Base-by-base conservation (phyloP, 1,140 invertebrate genomes). In the Periplaneta americana region DNA sequence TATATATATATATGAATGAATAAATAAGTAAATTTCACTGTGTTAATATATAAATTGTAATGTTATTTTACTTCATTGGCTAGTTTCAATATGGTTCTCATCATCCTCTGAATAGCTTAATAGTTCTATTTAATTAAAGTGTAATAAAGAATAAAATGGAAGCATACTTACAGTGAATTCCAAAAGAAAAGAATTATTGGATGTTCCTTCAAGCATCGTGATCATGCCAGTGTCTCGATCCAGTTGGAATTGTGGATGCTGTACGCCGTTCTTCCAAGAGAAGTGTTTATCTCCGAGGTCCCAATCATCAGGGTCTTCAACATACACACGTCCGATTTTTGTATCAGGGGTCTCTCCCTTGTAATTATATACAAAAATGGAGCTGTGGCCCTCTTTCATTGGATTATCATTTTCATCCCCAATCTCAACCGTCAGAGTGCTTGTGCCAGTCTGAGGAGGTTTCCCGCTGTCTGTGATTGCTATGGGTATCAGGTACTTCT, bases 281-380 rank as follows among this genome's bases (percentile, higher is more conserved):
- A 98, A 99, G 2, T 89, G 86, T 88, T 99, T 99, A 86, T 98
- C 96, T 0, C 92, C 92, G 74, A 97, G 88, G 88, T 99, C 97
- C 96, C 97, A 98, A 86, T 98, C 97, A 86, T 99, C 97, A 0
- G 92, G 90, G 88, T 99, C 97, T 35, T 95, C 91, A 0, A 98
- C 96, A 87, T 96, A 98, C 1, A 98, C 96, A 33, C 96, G 89
- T 0, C 97, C 97, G 75, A 98, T 96, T 83, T 94, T 91, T 0
- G 94, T 95, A 80, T 94, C 92, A 0, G 93, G 93, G 0, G 93
- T 90, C 82, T 93, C 91, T 18, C 93, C 93, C 88, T 94, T 94
- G 86, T 96, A 98, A 87, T 97, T 97, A 87, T 98, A 98, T 1
- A 98, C 95, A 85, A 96, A 95, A 85, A 98, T 98, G 78, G 93